Conservation (phyloP, 2,888 invertebrate species). For the Caenorhabditis plicata region DNA sequence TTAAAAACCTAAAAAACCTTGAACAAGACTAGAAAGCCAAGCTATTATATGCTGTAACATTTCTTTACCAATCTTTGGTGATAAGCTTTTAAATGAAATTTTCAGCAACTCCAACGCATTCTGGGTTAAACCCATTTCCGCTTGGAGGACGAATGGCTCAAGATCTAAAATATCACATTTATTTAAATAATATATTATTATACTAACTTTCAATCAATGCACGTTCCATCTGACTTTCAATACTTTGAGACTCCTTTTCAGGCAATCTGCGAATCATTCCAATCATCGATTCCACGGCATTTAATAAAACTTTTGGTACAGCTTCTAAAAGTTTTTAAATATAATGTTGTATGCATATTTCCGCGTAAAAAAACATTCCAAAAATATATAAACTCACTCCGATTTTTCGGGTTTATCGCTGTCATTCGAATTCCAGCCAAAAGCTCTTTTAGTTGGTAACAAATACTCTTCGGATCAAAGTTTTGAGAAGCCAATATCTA, state of each 20-base stretch:
- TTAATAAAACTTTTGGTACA: conserved; percentile 6
- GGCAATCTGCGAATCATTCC: conserved; percentile 1
- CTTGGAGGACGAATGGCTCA: conserved; percentile 61
- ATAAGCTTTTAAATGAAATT: background rate
- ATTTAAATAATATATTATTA: background rate
- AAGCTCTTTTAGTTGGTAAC: conserved; percentile 32
- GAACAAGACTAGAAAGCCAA: conserved; percentile 26
- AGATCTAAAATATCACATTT: conserved; percentile 66
- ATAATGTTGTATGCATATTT: background rate
- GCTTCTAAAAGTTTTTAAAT: too few species aligned
- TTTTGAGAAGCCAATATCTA: conserved; percentile 30
- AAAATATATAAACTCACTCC: conserved; percentile 2
- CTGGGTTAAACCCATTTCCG: conserved; percentile 58
- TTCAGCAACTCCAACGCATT: conserved; percentile 32
- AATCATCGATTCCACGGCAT: conserved; percentile 7
- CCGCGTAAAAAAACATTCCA: too few species aligned
- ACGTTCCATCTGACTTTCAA: background rate
- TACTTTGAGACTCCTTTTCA: background rate
- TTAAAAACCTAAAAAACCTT: conserved; percentile 13
- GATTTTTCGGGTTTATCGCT: conserved; percentile 43
- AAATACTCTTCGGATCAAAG: conserved; percentile 30
- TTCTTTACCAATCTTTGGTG: background rate
- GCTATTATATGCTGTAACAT: conserved; percentile 17
- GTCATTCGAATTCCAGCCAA: conserved; percentile 44
- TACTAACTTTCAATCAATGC: background rate